Evolutionary conservation across 2,888 invertebrate genomes (phyloP).

Genomic region (Nudaria mundana): DNA sequence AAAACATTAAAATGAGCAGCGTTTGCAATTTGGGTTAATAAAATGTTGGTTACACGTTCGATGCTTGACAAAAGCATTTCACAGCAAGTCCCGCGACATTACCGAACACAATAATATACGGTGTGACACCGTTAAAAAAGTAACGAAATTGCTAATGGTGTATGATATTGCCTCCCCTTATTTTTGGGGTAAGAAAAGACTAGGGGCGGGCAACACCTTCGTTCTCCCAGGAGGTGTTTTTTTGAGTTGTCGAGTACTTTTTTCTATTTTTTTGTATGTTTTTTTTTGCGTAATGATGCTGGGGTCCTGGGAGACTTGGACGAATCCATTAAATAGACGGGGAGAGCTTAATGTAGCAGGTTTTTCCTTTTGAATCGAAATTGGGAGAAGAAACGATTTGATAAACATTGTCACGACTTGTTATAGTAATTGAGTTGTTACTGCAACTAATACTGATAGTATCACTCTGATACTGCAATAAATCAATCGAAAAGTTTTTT

Average conservation of each 20-base stretch:
- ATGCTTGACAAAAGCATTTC: slow-evolving; percentile 16
- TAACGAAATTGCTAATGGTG: slow-evolving; percentile 81
- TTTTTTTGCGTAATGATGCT: slow-evolving; percentile 73
- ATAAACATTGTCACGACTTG: too few relatives aligned
- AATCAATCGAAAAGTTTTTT: too few relatives aligned
- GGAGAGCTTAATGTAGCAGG: slow-evolving; percentile 67
- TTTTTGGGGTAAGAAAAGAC: slow-evolving; percentile 74
- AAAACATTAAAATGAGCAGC: slow-evolving; percentile 59
- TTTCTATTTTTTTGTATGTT: slow-evolving; percentile 49
- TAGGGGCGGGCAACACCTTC: slow-evolving; percentile 76
- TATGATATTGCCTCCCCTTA: slow-evolving; percentile 82
- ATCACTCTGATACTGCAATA: too few relatives aligned
- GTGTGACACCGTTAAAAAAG: slow-evolving; percentile 80
- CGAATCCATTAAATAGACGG: slow-evolving; percentile 80
- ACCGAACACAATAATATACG: slow-evolving; percentile 54
- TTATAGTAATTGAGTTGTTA: too few relatives aligned
- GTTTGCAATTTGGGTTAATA: slow-evolving; percentile 25
- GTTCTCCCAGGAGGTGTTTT: slow-evolving; percentile 74
- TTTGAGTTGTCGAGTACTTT: slow-evolving; percentile 51
- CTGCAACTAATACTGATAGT: too few relatives aligned
- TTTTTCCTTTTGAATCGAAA: slow-evolving; percentile 60
- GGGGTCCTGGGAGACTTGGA: slow-evolving; percentile 77
- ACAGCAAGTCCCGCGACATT: slow-evolving; percentile 23
- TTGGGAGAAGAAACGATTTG: slow-evolving; percentile 54
- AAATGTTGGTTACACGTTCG: slow-evolving; percentile 17